A percentile compares a stretch with the other conserved stretches of the same genome.
Conservation (phyloP, 2,797 vertebrate species). For the Macroramphosus scolopax region DNA sequence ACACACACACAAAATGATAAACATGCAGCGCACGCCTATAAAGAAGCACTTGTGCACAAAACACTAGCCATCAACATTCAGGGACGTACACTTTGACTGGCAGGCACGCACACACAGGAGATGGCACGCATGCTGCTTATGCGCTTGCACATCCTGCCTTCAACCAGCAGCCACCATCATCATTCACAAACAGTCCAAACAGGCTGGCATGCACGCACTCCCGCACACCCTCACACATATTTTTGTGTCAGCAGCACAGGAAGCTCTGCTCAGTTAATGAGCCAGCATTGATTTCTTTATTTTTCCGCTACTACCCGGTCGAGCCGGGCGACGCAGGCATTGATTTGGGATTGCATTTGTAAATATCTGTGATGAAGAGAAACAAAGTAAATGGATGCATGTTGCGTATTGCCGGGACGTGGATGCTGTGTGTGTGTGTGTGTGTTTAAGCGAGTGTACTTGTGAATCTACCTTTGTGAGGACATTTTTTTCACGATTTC, state of each 20-base stretch:
- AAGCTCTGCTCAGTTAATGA: conserved; percentile 67
- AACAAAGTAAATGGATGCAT: conserved; percentile 42
- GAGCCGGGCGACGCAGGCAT: conserved; percentile 49
- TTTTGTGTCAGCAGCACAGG: conserved; percentile 53
- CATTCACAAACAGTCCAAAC: conserved; percentile 39
- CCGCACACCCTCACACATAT: conserved; percentile 18
- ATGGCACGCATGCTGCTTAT: conserved; percentile 24
- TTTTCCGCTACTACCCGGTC: conserved; percentile 56
- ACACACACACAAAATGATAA: conserved; percentile 27
- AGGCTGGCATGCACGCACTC: conserved; percentile 16
- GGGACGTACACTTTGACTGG: conserved; percentile 26
- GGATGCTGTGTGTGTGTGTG: conserved; percentile 12
- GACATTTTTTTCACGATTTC: no score
- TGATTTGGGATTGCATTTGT: conserved; percentile 47
- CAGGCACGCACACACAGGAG: conserved; percentile 6
- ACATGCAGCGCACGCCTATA: conserved; percentile 52
- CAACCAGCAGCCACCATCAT: conserved; percentile 41
- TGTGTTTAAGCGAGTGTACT: no score
- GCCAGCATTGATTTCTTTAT: conserved; percentile 72
- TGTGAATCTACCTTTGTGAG: not conserved
- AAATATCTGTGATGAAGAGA: conserved; percentile 47
- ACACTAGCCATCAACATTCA: conserved; percentile 38
- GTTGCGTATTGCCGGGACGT: conserved; percentile 10
- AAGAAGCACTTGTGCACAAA: conserved; percentile 55
- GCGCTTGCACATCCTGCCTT: conserved; percentile 36